A percentile compares a stretch with the other conserved stretches of the same genome.
Conservation (phyloP, 1,140 invertebrate species). For the Spodoptera frugiperda region DNA sequence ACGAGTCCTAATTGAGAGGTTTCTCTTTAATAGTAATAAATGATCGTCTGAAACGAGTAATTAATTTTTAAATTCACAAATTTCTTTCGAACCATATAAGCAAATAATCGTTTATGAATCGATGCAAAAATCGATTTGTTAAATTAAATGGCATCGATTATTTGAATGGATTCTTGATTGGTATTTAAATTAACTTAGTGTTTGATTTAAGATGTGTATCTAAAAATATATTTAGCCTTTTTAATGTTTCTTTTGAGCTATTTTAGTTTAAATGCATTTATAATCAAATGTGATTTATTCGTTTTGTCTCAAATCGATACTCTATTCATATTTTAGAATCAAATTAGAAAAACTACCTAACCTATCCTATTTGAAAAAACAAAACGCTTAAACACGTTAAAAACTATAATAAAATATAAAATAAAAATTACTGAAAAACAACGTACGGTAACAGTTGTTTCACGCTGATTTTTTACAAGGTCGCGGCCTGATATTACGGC, state of each 20-base stretch:
- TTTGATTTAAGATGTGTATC: not conserved
- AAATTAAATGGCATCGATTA: constrained; percentile 31
- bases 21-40: constrained; percentile 41
- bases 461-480: no score
- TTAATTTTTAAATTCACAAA: constrained; percentile 21
- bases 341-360: no score
- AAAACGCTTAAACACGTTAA: no score
- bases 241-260: no score
- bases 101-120: constrained; percentile 4
- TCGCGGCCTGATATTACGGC: no score
- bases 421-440: no score
- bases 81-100: not conserved
- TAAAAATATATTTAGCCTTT: no score
- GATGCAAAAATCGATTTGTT: constrained; percentile 11
- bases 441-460: no score
- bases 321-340: no score
- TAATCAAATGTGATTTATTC: not conserved
- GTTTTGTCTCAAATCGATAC: no score
- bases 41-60: constrained; percentile 20
- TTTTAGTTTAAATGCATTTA: not conserved
- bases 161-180: constrained; percentile 30
- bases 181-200: not conserved
- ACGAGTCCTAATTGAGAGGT: constrained; percentile 16
- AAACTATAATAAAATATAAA: no score
- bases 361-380: no score